These are phyloP conservation scores for Dolichomitus sp. DNA, from an alignment of 2,888 invertebrate genomes.

Conservation along the genomic window DNA sequence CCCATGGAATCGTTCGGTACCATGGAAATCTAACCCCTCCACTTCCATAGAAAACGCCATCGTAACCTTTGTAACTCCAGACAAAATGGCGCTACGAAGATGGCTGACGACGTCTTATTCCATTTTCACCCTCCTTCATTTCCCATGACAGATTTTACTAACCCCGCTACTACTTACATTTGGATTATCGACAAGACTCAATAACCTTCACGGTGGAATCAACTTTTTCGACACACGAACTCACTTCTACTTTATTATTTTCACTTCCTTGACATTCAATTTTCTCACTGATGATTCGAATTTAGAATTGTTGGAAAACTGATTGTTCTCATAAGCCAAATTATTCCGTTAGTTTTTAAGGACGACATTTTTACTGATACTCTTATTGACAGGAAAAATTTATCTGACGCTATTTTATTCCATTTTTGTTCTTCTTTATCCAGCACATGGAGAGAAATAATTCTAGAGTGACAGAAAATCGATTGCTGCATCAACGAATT, in stretches of 20 bases:
- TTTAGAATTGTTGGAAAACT: background rate
- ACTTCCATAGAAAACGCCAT: slow-evolving; percentile 33
- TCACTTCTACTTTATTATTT: slow-evolving; percentile 24
- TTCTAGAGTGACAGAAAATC: too few relatives aligned
- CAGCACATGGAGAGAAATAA: too few relatives aligned
- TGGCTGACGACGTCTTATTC: slow-evolving; percentile 71
- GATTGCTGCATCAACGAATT: too few relatives aligned
- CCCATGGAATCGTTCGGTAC: slow-evolving; percentile 63
- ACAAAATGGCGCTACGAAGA: slow-evolving; percentile 83
- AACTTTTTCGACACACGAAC: slow-evolving; percentile 32
- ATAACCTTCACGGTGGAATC: slow-evolving; percentile 4
- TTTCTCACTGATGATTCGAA: background rate
- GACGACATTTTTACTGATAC: too few relatives aligned
- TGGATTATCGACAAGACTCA: slow-evolving; percentile 6
- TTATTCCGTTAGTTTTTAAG: background rate
- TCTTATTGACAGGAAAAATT: too few relatives aligned
- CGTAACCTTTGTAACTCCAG: slow-evolving; percentile 74
- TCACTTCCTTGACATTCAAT: slow-evolving; percentile 3
- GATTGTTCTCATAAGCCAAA: background rate
- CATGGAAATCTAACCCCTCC: slow-evolving; percentile 64
- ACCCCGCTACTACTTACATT: slow-evolving; percentile 1
- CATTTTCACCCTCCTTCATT: slow-evolving; percentile 41
- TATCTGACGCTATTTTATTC: too few relatives aligned
- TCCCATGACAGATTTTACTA: slow-evolving; percentile 34
- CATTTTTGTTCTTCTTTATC: too few relatives aligned